Conservation (phyloP, 2,888 invertebrate genomes). For the Suillia variegata region DNA sequence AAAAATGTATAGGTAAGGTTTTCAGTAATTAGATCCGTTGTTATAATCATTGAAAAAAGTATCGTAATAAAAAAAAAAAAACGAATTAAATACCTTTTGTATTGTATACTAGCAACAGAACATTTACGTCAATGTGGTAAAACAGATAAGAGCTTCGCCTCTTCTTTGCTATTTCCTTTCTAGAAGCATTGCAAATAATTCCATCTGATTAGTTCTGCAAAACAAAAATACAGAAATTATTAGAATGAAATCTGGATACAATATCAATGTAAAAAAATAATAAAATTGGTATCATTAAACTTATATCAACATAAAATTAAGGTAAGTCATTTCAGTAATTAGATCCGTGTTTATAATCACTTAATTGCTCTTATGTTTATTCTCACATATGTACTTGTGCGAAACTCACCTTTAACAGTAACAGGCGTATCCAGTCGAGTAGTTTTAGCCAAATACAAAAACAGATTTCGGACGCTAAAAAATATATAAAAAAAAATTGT, state of each 20-base stretch:
- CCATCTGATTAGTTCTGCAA: background rate
- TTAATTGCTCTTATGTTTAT: too few species aligned
- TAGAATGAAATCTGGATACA: background rate
- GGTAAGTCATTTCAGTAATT: slow-evolving; percentile 44
- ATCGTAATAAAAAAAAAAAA: slow-evolving; percentile 9
- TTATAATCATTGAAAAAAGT: slow-evolving; percentile 33
- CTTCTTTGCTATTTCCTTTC: too few species aligned
- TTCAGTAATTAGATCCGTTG: slow-evolving; percentile 44
- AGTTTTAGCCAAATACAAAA: too few species aligned
- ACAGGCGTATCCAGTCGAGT: too few species aligned
- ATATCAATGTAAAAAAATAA: background rate
- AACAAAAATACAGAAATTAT: background rate
- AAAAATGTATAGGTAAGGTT: slow-evolving; percentile 15
- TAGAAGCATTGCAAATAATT: too few species aligned
- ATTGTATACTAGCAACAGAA: too few species aligned
- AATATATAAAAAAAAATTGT: background rate
- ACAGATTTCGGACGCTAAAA: too few species aligned
- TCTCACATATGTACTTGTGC: too few species aligned
- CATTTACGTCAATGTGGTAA: too few species aligned
- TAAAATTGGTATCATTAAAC: slow-evolving; percentile 8
- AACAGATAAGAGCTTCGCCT: too few species aligned
- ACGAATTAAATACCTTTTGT: too few species aligned
- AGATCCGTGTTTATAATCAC: slow-evolving; percentile 41
- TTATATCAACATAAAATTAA: slow-evolving; percentile 21
- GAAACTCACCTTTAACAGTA: too few species aligned